A percentile compares a stretch with the other conserved stretches of the same genome.
phyloP scores from a whole-genome alignment of 2,797 vertebrate species.

The Leuciscus waleckii region DNA sequence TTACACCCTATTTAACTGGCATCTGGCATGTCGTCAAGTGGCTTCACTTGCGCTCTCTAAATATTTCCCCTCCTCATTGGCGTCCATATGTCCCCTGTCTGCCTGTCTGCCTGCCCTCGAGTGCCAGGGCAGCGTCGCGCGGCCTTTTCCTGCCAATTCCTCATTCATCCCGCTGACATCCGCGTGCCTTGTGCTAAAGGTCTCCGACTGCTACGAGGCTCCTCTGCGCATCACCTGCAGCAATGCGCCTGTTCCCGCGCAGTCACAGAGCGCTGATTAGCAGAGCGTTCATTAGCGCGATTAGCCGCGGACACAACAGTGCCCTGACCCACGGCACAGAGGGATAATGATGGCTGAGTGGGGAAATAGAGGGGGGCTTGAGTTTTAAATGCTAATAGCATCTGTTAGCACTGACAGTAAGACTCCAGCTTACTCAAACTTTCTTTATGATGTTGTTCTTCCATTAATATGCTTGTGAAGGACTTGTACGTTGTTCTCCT shows the following conservation, averaged over 20 bases:
- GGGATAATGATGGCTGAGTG: conserved; percentile 48
- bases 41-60: conserved; percentile 9
- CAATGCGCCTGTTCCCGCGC: conserved; percentile 61
- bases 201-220: conserved; percentile 79
- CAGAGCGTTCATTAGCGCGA: conserved; percentile 81
- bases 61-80: conserved; percentile 34
- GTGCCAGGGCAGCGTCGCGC: conserved; percentile 62
- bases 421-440: conserved; percentile 60
- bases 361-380: conserved; percentile 48
- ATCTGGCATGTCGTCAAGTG: conserved; percentile 15
- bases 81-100: conserved; percentile 34
- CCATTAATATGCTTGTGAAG: conserved; percentile 57
- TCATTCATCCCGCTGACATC: conserved; percentile 78
- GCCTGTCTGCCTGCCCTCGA: conserved; percentile 43
- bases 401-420: conserved; percentile 61
- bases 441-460: conserved; percentile 54
- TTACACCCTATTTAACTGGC: conserved; percentile 4
- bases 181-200: conserved; percentile 81
- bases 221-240: conserved; percentile 75
- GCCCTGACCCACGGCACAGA: conserved; percentile 63
- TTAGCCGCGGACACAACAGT: conserved; percentile 72
- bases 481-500: conserved; percentile 68
- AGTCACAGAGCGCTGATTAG: conserved; percentile 68
- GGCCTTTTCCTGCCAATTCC: conserved; percentile 78
- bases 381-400: conserved; percentile 56